phyloP scores from a whole-genome alignment of 2,113 vertebrate genomes.

The Cettia cetti region DNA sequence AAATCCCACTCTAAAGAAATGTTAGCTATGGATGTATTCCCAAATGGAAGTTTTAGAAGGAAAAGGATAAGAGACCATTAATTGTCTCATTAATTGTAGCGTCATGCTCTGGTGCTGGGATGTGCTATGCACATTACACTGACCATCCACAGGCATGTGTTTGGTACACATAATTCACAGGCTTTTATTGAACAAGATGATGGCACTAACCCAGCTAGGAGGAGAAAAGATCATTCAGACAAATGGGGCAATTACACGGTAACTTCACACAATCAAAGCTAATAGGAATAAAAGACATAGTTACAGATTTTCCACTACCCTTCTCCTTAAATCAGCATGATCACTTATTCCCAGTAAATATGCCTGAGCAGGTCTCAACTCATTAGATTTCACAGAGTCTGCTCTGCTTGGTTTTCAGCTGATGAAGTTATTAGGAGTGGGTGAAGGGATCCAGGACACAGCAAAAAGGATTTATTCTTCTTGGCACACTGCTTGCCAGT shows the following conservation, averaged over 20 bases:
- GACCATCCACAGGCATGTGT: background rate
- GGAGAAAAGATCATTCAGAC: constrained; percentile 31
- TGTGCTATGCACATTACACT: background rate
- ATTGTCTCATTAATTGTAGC: background rate
- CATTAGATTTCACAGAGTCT: constrained; percentile 26
- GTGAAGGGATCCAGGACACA: constrained; percentile 45
- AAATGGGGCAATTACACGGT: constrained; percentile 48
- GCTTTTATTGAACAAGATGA: background rate
- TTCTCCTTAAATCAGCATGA: constrained; percentile 42
- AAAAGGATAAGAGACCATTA: background rate
- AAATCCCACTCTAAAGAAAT: background rate
- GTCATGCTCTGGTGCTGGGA: background rate
- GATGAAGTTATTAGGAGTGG: constrained; percentile 39
- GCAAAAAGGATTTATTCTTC: constrained; percentile 48
- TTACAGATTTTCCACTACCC: constrained; percentile 23
- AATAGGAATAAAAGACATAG: constrained; percentile 42
- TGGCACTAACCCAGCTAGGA: background rate
- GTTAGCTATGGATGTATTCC: background rate
- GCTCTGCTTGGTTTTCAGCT: constrained; percentile 23
- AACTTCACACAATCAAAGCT: constrained; percentile 51
- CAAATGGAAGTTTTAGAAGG: background rate
- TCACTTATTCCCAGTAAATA: constrained; percentile 7
- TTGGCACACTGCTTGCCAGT: constrained; percentile 19
- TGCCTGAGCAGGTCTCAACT: constrained; percentile 3
- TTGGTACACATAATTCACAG: background rate